Evolutionary conservation across 2,113 vertebrate genomes (phyloP), one percentile per base, ranked within the genome.

Genomic region (Chloroceryle aenea): DNA sequence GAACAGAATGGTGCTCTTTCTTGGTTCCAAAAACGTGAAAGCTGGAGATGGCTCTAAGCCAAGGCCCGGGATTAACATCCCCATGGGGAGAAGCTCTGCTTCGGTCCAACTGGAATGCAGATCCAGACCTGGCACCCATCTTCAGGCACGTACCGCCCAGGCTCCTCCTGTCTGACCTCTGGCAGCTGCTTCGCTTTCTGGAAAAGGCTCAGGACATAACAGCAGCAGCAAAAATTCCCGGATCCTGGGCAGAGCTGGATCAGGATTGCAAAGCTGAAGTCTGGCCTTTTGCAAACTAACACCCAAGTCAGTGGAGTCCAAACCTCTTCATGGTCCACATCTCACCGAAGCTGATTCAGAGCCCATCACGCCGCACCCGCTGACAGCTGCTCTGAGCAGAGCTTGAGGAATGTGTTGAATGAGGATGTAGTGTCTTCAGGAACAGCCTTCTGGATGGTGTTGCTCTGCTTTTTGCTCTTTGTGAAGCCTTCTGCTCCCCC

Each of bases 41-140:
- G 27, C n/a, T 73, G 43, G 55, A 86, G 55, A 61, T 80, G 94
- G 85, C 59, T 67, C 56, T 8, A 80, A 67, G 94, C 93, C 93
- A 96, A 88, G 47, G 45, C 42, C n/a, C 40, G 30, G 85, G 63
- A 77, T 91, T 95, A 93, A 94, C 52, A 64, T 64, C 52, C 61
- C 68, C 23, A 10, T 6, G 27, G 79, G 63, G 68, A 47, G 90
- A 92, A 86, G 68, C 64, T 91, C 82, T 86, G 78, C 58, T 77
- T 80, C 3, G 6, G 76, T 93, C 93, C 88, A 94, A 22, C 72
- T 94, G 76, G 87, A 91, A 79, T 52, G 61, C 62, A 81, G 80
- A 80, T 63, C 73, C 84, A 82, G 80, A 25, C 38, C 94, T 94
- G 92, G 94, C 94, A 90, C 93, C 90, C 85, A 67, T 29, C 75